phyloP scores from a whole-genome alignment of 2,888 invertebrate genomes.

The Nipponacmea schrenckii region DNA sequence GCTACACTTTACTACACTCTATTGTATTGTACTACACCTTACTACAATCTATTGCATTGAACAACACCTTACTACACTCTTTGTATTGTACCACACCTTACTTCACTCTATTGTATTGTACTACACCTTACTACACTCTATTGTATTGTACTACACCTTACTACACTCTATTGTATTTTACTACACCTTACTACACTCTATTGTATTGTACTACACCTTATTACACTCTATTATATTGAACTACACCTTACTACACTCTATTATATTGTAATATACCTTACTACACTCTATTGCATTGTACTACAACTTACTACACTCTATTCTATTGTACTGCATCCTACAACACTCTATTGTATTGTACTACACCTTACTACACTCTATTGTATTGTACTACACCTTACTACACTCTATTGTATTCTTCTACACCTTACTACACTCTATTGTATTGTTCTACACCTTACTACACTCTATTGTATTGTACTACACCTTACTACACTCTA shows the following conservation, averaged over 20 bases:
- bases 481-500: no score
- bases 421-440: neutral
- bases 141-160: conserved; percentile 29
- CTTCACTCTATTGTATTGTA: conserved; percentile 28
- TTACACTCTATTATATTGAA: conserved; percentile 23
- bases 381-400: neutral
- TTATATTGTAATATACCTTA: conserved; percentile 24
- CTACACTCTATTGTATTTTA: conserved; percentile 28
- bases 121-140: conserved; percentile 29
- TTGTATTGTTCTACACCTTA: neutral
- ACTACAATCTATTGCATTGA: neutral
- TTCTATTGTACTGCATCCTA: conserved; percentile 28
- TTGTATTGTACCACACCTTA: conserved; percentile 22
- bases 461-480: neutral
- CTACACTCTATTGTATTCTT: neutral
- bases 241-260: conserved; percentile 25
- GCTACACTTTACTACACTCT: no score
- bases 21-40: no score
- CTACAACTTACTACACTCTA: conserved; percentile 28
- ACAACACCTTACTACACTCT: conserved; percentile 22
- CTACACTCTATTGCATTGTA: conserved; percentile 26
- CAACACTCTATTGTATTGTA: conserved; percentile 21
- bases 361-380: neutral
- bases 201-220: conserved; percentile 23
- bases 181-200: conserved; percentile 25